Percentiles rank a stretch among this genome's conserved stretches.
Conservation (phyloP, 30 jellyfish, hydroid and myxozoan genomes). For the Chironex yamaguchii region DNA sequence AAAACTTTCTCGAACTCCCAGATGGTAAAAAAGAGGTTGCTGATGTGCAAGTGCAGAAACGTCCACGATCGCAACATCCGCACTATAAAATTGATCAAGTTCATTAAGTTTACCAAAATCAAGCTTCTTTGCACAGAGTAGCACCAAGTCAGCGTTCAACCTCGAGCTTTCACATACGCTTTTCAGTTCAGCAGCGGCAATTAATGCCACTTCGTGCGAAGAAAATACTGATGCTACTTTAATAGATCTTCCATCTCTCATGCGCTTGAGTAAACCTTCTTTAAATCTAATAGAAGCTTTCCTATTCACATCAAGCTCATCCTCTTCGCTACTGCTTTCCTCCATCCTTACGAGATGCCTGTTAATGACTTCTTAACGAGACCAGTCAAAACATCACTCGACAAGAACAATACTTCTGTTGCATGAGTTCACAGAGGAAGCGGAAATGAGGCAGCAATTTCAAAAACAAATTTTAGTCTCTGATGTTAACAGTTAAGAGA, state of each 20-base stretch:
- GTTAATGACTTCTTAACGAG: no score
- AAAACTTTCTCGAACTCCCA: conserved; percentile 98
- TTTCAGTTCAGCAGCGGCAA: not conserved
- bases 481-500: no score
- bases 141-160: conserved; percentile 62
- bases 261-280: not conserved
- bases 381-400: no score
- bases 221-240: not conserved
- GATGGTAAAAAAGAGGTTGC: conserved; percentile 89
- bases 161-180: not conserved
- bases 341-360: no score
- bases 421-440: no score
- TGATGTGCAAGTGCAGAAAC: conserved; percentile 73
- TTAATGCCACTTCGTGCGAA: not conserved
- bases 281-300: not conserved
- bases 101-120: conserved; percentile 93
- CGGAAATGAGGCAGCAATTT: no score
- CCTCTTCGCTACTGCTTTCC: no score
- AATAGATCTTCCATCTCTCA: not conserved
- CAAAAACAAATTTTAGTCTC: no score
- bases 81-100: conserved; percentile 87
- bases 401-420: no score
- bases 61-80: conserved; percentile 94
- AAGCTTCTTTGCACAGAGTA: conserved; percentile 74
- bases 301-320: not conserved